Evolutionary conservation across 2,888 invertebrate genomes (phyloP), one percentile per base, ranked within the genome.

Genomic region (Dryococelus australis): DNA sequence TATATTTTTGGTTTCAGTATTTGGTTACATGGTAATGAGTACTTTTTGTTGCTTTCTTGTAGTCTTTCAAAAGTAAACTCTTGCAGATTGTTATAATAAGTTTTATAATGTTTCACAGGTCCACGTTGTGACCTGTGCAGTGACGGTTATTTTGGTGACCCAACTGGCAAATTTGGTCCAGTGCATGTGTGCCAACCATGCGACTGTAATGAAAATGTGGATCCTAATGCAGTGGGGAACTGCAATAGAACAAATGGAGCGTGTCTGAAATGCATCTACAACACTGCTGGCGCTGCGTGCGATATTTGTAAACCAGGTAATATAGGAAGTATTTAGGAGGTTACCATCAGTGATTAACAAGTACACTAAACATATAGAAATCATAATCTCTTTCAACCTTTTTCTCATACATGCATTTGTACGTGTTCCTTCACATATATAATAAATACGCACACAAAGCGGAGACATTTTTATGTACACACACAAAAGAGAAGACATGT

Each of bases 191-290:
- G 99, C 91, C 95, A 95, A 89, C 95, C 95, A 51, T 99, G 99
- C 91, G 96, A 97, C 89, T 99, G 99, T 91, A 98, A 98, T 91
- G 96, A 96, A 65, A 99, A 99, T 91, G 97, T 98, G 24, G 98
- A 98, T 91, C 95, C 96, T 0, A 99, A 99, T 92, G 98, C 98
- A 1, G 98, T 99, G 13, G 98, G 98, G 83, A 99, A 99, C 93
- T 99, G 99, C 92, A 97, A 99, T 92, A 95, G 98, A n/a, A 97
- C 97, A 0, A 97, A 97, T 8, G 99, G 99, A 27, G 97, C 98
- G 91, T 99, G 99, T 93, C 93, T 98, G 84, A 99, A 99, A 92
- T 99, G 99, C 92, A 98, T 99, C 90, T 97, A 98, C 92, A 98
- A 98, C 91, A 99, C 99, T 0, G 98, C 96, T 81, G 99, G 99